Evolutionary conservation across 2,888 invertebrate species (phyloP).

Genomic region (Volucella inflata): DNA sequence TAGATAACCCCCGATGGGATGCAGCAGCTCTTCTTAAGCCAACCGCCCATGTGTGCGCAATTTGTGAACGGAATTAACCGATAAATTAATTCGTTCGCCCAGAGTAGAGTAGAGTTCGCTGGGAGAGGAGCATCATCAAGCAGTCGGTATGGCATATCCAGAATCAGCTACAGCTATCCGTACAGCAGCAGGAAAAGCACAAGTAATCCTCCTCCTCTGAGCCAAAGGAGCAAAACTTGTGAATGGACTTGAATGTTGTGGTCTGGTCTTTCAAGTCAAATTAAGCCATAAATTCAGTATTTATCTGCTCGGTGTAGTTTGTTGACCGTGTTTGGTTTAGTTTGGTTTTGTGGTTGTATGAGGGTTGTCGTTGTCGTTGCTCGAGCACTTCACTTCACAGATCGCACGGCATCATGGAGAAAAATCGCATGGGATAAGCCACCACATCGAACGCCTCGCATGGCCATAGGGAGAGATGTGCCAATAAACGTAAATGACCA

Average conservation of each 20-base stretch:
- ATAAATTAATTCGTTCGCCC: conserved; percentile 81
- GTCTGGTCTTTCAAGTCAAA: conserved; percentile 81
- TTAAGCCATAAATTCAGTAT: conserved; percentile 84
- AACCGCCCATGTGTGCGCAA: conserved; percentile 81
- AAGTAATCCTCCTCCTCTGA: conserved; percentile 30
- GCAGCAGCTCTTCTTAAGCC: conserved; percentile 57
- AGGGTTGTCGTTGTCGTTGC: conserved; percentile 22
- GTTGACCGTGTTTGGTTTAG: conserved; percentile 78
- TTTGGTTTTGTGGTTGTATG: neutral
- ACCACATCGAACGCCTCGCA: conserved; percentile 33
- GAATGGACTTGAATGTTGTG: conserved; percentile 75
- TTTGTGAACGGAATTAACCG: conserved; percentile 82
- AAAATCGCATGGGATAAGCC: conserved; percentile 64
- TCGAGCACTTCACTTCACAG: conserved; percentile 18
- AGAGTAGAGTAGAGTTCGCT: no score
- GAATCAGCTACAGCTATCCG: neutral
- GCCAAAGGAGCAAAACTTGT: conserved; percentile 70
- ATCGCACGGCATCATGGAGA: conserved; percentile 31
- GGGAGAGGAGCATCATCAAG: conserved; percentile 26
- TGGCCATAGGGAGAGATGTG: conserved; percentile 52
- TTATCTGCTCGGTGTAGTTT: conserved; percentile 82
- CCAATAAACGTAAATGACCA: conserved; percentile 75
- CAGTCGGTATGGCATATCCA: neutral
- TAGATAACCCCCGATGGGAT: conserved; percentile 62
- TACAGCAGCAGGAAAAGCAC: conserved; percentile 3